Base-by-base conservation (phyloP, 2,797 vertebrate species). In the Galaxias olidus region DNA sequence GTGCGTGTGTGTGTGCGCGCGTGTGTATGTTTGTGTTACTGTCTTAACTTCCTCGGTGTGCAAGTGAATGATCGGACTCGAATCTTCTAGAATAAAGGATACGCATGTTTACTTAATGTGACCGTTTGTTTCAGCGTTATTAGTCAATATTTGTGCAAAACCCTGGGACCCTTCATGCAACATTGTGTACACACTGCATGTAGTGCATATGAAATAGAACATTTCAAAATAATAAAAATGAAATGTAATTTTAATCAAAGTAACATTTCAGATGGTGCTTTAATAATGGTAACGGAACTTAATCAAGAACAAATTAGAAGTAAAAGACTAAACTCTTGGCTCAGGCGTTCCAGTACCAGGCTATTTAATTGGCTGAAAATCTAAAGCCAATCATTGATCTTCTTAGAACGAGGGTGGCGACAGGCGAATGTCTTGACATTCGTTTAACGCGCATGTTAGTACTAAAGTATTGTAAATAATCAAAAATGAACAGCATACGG, bases 401-500 rank as follows among this genome's bases (percentile, higher is more conserved):
- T 11, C 45, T n/a, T 63, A 20, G 63, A 54, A 4, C 10, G 4
- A 30, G 9, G 43, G 7, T 50, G 13, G 14, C 10, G 1, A 12
- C 43, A 57, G 60, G 40, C 41, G 15, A 10, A 52, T 87, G 30
- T 30, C 30, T 30, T 30, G 86, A 88, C 86, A 73, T 89, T 88
- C 79, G 76, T 45, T 10, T 1, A 15, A 20, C 49, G 9, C 44
- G 8, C 14, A 63, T 73, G 61, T 59, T 14, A 54, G 13, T 53
- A 52, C 64, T 50, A 13, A 42, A 59, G 61, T 18, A 50, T 11
- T 52, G 0, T 57, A 17, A 55, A 64, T 58, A 61, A 51, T n/a
- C 47, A 8, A 80, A 73, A 68, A 92, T 92, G 89, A 91, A 83
- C 55, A 8, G 68, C 0, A 59, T 90, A 11, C 18, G 77, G 0